Evolutionary conservation across 2,888 invertebrate species (phyloP).

Genomic region (Sympetrum striolatum): DNA sequence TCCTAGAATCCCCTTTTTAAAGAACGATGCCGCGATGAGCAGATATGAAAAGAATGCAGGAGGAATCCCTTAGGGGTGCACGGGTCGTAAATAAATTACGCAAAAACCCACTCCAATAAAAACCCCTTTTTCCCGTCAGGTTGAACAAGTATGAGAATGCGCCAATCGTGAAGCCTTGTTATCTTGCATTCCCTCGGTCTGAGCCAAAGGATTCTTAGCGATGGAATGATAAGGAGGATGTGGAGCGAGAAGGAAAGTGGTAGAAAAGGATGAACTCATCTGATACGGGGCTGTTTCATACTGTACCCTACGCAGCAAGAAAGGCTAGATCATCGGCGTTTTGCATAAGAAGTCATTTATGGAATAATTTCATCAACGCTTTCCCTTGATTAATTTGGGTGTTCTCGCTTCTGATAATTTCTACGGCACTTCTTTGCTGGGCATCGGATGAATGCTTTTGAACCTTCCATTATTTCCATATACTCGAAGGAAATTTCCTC

Average conservation of each 20-base stretch:
- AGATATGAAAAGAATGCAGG: not conserved
- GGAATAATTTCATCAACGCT: too few relatives aligned
- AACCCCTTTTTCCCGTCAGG: not conserved
- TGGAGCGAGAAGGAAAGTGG: not conserved
- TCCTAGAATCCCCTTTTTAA: not conserved
- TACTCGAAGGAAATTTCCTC: too few relatives aligned
- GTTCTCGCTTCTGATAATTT: too few relatives aligned
- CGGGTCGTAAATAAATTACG: not conserved
- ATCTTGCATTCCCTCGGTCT: not conserved
- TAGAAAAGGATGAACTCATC: not conserved
- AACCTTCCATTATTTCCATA: too few relatives aligned
- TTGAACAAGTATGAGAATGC: not conserved
- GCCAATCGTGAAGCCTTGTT: not conserved
- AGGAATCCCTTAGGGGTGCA: not conserved
- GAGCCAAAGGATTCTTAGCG: not conserved
- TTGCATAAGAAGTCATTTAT: too few relatives aligned
- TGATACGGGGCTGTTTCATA: not conserved
- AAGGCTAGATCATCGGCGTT: not conserved
- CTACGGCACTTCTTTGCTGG: too few relatives aligned
- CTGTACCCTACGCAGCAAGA: not conserved
- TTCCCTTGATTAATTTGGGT: too few relatives aligned
- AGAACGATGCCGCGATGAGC: not conserved
- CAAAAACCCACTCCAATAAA: not conserved
- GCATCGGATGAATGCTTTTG: too few relatives aligned
- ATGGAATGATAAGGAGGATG: not conserved